phyloP scores from a whole-genome alignment of 2,888 invertebrate genomes.

The Cataglyphis cursor region DNA sequence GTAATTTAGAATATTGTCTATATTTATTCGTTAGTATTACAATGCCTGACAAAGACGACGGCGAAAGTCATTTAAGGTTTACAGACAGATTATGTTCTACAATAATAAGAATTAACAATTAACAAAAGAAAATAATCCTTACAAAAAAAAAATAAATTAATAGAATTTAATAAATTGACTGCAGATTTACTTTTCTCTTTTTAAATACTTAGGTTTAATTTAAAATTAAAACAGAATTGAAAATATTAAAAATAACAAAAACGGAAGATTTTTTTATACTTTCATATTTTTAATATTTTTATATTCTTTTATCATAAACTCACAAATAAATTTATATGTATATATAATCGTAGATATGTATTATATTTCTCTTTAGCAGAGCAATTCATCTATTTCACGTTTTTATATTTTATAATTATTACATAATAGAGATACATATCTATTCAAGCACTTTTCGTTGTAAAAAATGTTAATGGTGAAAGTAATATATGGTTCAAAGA shows the following conservation, averaged over 20 bases:
- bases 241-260: not conserved
- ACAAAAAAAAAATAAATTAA: not conserved
- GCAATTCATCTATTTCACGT: not conserved
- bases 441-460: constrained; percentile 25
- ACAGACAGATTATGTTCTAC: constrained; percentile 31
- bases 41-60: constrained; percentile 41
- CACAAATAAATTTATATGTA: not conserved
- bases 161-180: constrained; percentile 5
- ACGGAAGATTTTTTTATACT: constrained; percentile 1
- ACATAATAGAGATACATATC: not conserved
- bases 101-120: constrained; percentile 38
- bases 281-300: constrained; percentile 16
- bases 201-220: not conserved
- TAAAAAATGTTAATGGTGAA: constrained; percentile 53
- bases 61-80: constrained; percentile 71
- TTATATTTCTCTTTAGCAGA: not conserved
- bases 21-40: constrained; percentile 12
- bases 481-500: constrained; percentile 59
- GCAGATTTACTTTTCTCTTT: not conserved
- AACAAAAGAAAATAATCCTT: not conserved
- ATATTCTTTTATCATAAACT: not conserved
- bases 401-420: not conserved
- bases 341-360: not conserved
- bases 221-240: not conserved
- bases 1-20: constrained; percentile 26